Evolutionary conservation across 2,888 invertebrate species (phyloP), one percentile per base, ranked within the genome.

Genomic region (Resseliella maxima): DNA sequence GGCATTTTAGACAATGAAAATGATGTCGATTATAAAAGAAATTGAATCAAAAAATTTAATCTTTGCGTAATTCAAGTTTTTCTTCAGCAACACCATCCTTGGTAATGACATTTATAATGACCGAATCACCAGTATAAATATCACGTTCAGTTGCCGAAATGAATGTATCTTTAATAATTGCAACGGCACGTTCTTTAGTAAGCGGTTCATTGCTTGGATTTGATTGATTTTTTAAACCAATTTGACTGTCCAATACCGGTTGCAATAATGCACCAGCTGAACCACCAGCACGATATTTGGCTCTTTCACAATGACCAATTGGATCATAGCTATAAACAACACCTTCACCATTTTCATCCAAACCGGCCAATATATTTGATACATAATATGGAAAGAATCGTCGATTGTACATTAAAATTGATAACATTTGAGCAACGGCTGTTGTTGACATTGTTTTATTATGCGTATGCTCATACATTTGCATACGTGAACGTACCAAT

Each of bases 331-430:
- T 96, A 92, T 95, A 99, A 10, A 99, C 96, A 88, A 96, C 96
- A 12, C 99, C 99, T 90, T 96, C 96, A 2, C 98, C 99, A 87
- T 98, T 95, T 45, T 94, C 94, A 91, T 99, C 98, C 86, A 99
- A 90, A 0, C 99, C 99, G 86, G 97, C 99, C 86, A 99, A 92
- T 85, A 99, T 94, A 90, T 98, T 99, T 41, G 97, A 96, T 35
- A 99, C 96, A 90, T 99, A 99, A 91, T 99, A 99, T 0, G 99
- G 99, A 92, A 99, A 99, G 92, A 99, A 99, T 87, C 99, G 94
- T 89, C 97, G 96, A 90, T 98, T 96, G 90, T 99, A 99, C 88
- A 99, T 92, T 93, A 98, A 95, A 5, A 97, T 98, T 0, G 99
- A 97, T 24, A 99, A 92, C 96, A 99, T 96, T 91, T 99, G 98